Evolutionary conservation across 23 tunicate genomes (phyloP).

Genomic region (Phallusia fumigata): DNA sequence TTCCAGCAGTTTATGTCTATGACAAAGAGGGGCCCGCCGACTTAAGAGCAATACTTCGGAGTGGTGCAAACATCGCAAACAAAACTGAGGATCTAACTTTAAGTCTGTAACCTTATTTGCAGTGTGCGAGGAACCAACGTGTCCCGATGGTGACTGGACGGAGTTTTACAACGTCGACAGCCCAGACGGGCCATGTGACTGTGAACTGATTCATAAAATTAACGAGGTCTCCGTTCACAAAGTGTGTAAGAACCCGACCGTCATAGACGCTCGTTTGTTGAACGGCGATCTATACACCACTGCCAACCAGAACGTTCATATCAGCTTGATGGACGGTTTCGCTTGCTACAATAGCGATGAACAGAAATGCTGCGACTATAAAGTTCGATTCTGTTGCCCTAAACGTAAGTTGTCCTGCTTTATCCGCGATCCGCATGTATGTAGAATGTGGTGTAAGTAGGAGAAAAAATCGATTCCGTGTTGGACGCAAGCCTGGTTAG

Average conservation of each 20-base stretch:
- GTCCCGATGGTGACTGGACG: not conserved
- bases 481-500: too few species aligned
- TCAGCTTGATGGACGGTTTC: not conserved
- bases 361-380: constrained; percentile 1
- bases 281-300: not conserved
- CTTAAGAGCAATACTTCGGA: too few species aligned
- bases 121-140: not conserved
- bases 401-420: not conserved
- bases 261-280: not conserved
- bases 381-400: not conserved
- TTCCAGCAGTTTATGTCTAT: too few species aligned
- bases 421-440: too few species aligned
- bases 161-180: not conserved
- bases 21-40: too few species aligned
- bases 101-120: not conserved
- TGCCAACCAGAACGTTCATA: not conserved
- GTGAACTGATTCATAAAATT: not conserved
- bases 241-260: not conserved
- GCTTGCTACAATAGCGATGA: constrained; percentile 10
- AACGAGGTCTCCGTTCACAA: not conserved
- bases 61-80: too few species aligned
- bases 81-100: too few species aligned
- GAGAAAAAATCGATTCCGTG: too few species aligned
- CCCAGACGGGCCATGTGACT: not conserved
- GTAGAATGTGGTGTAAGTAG: too few species aligned